Evolutionary conservation across 2,888 invertebrate species (phyloP).

Genomic region (Ischnura elegans): DNA sequence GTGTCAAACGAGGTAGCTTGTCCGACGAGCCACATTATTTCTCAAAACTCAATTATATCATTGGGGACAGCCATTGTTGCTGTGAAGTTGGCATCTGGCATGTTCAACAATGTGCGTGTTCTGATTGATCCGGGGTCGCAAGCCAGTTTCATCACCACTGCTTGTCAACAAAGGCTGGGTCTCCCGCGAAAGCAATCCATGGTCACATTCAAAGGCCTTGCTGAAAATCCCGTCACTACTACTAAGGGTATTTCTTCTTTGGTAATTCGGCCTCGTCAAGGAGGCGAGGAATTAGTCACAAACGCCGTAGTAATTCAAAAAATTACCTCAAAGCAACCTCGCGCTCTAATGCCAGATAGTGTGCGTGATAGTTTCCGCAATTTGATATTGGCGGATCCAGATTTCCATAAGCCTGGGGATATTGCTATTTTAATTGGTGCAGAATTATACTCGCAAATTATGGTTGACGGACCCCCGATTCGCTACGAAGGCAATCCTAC

Average conservation of each 20-base stretch:
- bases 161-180: too few species aligned
- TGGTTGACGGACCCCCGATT: too few species aligned
- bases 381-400: too few species aligned
- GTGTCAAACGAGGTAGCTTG: background rate
- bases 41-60: too few species aligned
- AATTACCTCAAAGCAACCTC: background rate
- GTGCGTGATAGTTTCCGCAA: too few species aligned
- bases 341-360: too few species aligned
- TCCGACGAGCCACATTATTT: background rate
- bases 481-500: conserved; percentile 30
- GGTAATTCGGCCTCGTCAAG: background rate
- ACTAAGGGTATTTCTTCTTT: background rate
- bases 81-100: background rate
- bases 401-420: too few species aligned
- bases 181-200: too few species aligned
- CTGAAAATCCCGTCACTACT: background rate
- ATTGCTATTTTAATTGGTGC: too few species aligned
- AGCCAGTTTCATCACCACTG: conserved; percentile 38
- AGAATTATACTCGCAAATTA: too few species aligned
- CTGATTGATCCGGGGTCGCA: conserved; percentile 24
- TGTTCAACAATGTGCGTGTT: background rate
- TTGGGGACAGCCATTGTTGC: background rate
- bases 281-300: background rate
- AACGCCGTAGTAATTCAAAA: background rate
- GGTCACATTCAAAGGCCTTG: background rate